A percentile compares a stretch with the other conserved stretches of the same genome.
Evolutionary conservation across 2,113 vertebrate genomes (phyloP).

Genomic region (Vidua chalybeata): DNA sequence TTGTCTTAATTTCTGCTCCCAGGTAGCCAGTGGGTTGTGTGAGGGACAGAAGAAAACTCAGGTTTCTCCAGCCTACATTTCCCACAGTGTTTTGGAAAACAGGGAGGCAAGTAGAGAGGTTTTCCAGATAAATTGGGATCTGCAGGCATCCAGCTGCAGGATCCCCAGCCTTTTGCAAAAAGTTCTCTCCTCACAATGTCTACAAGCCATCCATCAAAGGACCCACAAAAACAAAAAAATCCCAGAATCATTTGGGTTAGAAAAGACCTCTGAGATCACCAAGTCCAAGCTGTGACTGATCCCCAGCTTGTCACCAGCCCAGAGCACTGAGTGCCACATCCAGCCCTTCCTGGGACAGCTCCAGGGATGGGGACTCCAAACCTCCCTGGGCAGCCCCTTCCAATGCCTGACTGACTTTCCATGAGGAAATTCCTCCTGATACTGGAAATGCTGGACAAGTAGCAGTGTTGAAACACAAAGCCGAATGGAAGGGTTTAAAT

Average conservation of each 20-base stretch:
- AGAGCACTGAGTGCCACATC: background rate
- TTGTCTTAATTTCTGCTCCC: background rate
- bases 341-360: background rate
- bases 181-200: background rate
- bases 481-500: background rate
- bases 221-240: background rate
- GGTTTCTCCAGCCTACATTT: background rate
- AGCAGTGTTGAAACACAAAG: background rate
- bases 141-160: background rate
- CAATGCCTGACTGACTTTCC: rapidly evolving
- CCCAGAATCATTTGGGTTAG: background rate
- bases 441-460: background rate
- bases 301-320: background rate
- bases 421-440: background rate
- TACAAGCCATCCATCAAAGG: background rate
- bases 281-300: rapidly evolving
- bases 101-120: background rate
- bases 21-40: rapidly evolving
- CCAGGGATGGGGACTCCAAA: background rate
- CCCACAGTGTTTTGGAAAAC: background rate
- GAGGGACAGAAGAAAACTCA: background rate
- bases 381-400: background rate
- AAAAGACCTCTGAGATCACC: background rate
- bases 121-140: background rate
- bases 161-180: background rate